Conservation (phyloP, 2,888 invertebrate genomes). For the Crioceris asparagi region DNA sequence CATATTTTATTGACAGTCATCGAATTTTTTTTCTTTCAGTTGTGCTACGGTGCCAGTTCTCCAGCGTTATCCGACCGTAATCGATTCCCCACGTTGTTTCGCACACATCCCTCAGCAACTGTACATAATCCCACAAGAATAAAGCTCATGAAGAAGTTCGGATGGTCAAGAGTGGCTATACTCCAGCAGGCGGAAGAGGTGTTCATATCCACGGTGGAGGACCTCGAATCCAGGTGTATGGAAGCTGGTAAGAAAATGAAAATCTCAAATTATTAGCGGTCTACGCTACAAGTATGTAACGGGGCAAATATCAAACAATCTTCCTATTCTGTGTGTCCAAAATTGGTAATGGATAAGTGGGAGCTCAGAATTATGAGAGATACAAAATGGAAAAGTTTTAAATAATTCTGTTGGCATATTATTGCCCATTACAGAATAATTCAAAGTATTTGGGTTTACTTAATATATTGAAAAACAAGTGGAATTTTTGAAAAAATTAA, state of each 20-base stretch:
- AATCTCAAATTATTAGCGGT: too few relatives aligned
- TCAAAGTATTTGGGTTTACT: too few relatives aligned
- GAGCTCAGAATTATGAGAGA: too few relatives aligned
- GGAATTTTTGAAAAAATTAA: too few relatives aligned
- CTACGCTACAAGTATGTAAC: too few relatives aligned
- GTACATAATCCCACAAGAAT: constrained; percentile 98
- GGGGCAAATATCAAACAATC: too few relatives aligned
- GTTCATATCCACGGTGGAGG: constrained; percentile 80
- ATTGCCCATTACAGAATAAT: too few relatives aligned
- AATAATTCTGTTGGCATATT: too few relatives aligned
- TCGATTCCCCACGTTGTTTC: constrained; percentile 94
- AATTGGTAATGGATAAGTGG: too few relatives aligned
- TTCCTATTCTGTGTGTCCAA: too few relatives aligned
- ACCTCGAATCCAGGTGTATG: constrained; percentile 88
- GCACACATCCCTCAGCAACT: constrained; percentile 98
- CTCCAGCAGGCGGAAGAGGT: constrained; percentile 98
- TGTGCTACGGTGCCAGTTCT: constrained; percentile 97
- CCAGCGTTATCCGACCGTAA: constrained; percentile 95
- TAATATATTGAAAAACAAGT: too few relatives aligned
- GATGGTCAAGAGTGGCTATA: constrained; percentile 95
- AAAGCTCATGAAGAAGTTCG: constrained; percentile 91
- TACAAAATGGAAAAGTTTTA: too few relatives aligned
- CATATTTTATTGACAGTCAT: not conserved
- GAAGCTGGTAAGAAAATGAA: constrained; percentile 53
- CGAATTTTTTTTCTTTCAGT: constrained; percentile 42